Evolutionary conservation across 2,888 invertebrate species (phyloP).

Genomic region (Calephelis perditalis): DNA sequence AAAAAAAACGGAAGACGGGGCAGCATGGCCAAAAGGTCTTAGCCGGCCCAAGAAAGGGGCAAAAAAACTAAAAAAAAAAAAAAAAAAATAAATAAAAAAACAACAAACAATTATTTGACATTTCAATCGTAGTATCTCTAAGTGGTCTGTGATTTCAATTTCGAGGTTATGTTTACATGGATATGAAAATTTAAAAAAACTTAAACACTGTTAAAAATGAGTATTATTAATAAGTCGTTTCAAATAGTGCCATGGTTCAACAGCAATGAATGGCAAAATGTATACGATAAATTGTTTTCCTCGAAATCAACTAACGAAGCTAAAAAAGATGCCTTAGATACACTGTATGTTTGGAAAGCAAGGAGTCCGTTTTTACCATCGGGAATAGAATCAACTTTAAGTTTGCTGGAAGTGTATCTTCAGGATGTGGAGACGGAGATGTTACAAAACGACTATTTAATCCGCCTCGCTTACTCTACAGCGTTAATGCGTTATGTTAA

Average conservation of each 20-base stretch:
- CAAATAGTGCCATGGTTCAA: constrained; percentile 66
- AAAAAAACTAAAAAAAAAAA: too few relatives aligned
- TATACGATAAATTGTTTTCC: constrained; percentile 65
- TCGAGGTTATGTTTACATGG: too few relatives aligned
- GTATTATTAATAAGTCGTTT: constrained; percentile 46
- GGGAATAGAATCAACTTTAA: constrained; percentile 80
- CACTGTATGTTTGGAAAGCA: constrained; percentile 77
- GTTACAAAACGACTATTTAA: constrained; percentile 55
- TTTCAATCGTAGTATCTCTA: too few relatives aligned
- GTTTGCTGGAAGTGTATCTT: constrained; percentile 72
- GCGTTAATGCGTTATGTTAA: constrained; percentile 82
- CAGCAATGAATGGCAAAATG: constrained; percentile 72
- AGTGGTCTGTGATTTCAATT: too few relatives aligned
- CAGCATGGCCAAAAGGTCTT: too few relatives aligned
- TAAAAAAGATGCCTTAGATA: constrained; percentile 60
- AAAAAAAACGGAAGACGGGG: too few relatives aligned
- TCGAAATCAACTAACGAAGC: constrained; percentile 38
- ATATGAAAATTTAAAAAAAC: too few relatives aligned
- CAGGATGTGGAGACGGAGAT: constrained; percentile 46
- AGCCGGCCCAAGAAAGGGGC: too few relatives aligned
- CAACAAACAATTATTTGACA: too few relatives aligned
- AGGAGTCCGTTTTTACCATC: constrained; percentile 75
- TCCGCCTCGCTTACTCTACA: constrained; percentile 79
- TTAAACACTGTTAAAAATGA: too few relatives aligned
- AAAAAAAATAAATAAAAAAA: too few relatives aligned